These are phyloP conservation scores for Ormyrus rosae DNA, from an alignment of 2,888 invertebrate species.

Conservation along the genomic window DNA sequence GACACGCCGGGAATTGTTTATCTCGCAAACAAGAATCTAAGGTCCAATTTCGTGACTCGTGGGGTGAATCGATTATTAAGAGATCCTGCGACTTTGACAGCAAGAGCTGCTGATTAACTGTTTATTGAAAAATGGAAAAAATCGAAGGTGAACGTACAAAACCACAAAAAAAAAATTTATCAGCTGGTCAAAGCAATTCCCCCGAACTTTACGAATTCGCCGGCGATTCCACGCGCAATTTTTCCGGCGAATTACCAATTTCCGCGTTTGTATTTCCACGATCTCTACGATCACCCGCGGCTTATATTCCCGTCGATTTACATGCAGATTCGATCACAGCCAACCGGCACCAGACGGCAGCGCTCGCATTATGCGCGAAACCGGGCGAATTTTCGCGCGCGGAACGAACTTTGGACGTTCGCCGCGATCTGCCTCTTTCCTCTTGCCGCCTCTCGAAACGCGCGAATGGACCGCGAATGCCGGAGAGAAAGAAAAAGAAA, in stretches of 20 bases:
- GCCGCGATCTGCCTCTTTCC: not conserved
- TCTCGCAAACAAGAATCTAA: not conserved
- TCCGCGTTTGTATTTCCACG: not conserved
- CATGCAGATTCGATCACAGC: conserved; percentile 66
- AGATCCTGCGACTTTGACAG: no score
- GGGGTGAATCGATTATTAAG: no score
- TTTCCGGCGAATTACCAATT: not conserved
- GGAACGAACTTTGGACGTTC: conserved; percentile 14
- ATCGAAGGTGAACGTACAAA: no score
- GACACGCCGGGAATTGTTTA: not conserved
- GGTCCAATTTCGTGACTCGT: no score
- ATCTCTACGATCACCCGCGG: conserved; percentile 7
- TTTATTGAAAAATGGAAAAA: no score
- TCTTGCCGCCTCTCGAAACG: not conserved
- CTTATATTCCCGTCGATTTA: conserved; percentile 66
- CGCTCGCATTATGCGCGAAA: conserved; percentile 33
- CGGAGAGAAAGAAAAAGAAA: not conserved
- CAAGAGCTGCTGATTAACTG: no score
- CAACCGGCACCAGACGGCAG: conserved; percentile 16
- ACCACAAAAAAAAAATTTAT: no score
- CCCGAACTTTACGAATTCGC: not conserved
- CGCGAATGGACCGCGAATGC: not conserved
- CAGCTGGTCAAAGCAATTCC: no score
- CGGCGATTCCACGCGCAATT: conserved; percentile 36
- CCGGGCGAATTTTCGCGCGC: not conserved